Evolutionary conservation across 1,140 invertebrate species (phyloP).

Genomic region (Formica selysi): DNA sequence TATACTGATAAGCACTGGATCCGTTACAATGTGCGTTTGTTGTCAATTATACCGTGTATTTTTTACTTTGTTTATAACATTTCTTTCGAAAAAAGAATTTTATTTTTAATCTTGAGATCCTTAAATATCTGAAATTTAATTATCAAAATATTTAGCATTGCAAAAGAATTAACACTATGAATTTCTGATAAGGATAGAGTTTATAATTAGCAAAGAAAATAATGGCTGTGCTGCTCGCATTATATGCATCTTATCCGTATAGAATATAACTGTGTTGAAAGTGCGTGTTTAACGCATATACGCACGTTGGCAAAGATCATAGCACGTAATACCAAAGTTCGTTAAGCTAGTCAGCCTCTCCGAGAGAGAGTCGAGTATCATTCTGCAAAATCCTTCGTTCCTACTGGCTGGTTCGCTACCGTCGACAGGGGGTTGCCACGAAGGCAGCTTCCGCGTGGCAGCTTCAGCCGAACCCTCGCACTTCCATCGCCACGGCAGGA

Average conservation of each 20-base stretch:
- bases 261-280: slow-evolving; percentile 23
- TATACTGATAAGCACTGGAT: background rate
- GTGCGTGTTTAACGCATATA: slow-evolving; percentile 20
- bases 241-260: background rate
- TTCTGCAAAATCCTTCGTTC: slow-evolving; percentile 55
- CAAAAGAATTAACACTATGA: background rate
- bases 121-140: slow-evolving; percentile 5
- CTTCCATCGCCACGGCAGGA: slow-evolving; percentile 83
- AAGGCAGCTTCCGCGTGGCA: slow-evolving; percentile 45
- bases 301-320: slow-evolving; percentile 28
- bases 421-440: slow-evolving; percentile 56
- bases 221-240: background rate
- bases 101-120: background rate
- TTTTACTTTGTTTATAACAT: background rate
- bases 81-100: background rate
- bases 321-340: slow-evolving; percentile 47
- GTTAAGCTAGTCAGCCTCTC: slow-evolving; percentile 56
- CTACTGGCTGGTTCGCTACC: slow-evolving; percentile 45
- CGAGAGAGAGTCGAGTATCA: slow-evolving; percentile 38
- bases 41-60: background rate
- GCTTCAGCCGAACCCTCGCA: slow-evolving; percentile 65
- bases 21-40: background rate
- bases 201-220: background rate
- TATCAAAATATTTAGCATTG: background rate
- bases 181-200: background rate